Evolutionary conservation across 2,113 vertebrate genomes (phyloP), one percentile per base, ranked within the genome.

Genomic region (Lepus europaeus): DNA sequence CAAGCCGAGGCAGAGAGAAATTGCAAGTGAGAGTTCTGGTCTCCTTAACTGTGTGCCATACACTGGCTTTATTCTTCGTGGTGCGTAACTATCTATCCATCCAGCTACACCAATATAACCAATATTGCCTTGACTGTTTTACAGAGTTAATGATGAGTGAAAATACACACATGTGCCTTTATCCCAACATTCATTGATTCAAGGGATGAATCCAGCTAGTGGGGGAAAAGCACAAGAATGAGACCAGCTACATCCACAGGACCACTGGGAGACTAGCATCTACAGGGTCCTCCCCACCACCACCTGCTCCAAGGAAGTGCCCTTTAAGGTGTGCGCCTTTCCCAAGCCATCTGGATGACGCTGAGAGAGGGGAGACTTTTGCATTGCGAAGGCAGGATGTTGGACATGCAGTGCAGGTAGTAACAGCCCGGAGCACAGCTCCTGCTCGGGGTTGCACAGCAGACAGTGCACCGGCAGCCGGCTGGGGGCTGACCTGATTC

Each of bases 401-500:
- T 53, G 6, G 74, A 77, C 91, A 95, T 81, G 64, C 96, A 27
- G 59, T 61, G 73, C 96, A 91, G 93, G 93, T 91, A 70, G 93
- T 88, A 63, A 76, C 31, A 68, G 87, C 66, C 81, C 7, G 56
- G 80, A 77, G 80, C 68, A 19, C 68, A 59, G 88, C 76, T 72
- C 74, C 4, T 11, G 61, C 73, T 3, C 53, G 79, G 84, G 86
- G 93, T 74, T 80, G 92, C 85, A 29, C 72, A 81, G 83, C 61
- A 76, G 88, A 39, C 45, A 69, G 81, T 33, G 95, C 90, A 31
- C 63, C 2, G 0, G 29, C 61, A 74, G 93, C 95, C 66, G 86
- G 85, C 96, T 77, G 91, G 87, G 94, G 95, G 83, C 95, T 94
- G 96, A 96, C 92, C 97, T 91, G 97, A 94, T 96, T 95, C 93